These are phyloP conservation scores for Diarsia brunnea DNA, from an alignment of 2,888 invertebrate species.

Conservation along the genomic window DNA sequence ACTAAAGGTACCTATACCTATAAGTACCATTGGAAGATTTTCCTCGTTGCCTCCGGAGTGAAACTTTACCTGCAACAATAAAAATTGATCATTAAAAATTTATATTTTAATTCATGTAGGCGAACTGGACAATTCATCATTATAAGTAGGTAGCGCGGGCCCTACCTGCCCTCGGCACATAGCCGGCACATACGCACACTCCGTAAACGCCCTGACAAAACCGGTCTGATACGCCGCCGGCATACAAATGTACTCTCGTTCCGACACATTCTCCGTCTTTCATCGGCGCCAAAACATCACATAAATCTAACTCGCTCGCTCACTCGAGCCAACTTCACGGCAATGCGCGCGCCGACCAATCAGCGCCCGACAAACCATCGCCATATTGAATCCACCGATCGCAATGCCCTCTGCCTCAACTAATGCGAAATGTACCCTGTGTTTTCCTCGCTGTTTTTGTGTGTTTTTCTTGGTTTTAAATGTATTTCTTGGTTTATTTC, in stretches of 20 bases:
- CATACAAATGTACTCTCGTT: conserved; percentile 88
- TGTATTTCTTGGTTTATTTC: conserved; percentile 68
- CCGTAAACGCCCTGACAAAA: conserved; percentile 88
- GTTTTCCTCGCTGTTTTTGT: conserved; percentile 85
- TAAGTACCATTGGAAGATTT: conserved; percentile 5
- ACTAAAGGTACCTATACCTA: conserved; percentile 17
- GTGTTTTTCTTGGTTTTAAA: conserved; percentile 80
- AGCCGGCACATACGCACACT: conserved; percentile 86
- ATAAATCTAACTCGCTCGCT: conserved; percentile 88
- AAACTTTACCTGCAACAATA: conserved; percentile 84
- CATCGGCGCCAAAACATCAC: conserved; percentile 87
- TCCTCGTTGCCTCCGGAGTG: conserved; percentile 30
- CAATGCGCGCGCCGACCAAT: conserved; percentile 82
- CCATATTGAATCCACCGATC: conserved; percentile 87
- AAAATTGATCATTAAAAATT: conserved; percentile 76
- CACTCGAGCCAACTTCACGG: conserved; percentile 84
- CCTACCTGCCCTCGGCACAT: conserved; percentile 88
- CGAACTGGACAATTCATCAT: conserved; percentile 79
- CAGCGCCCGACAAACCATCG: conserved; percentile 80
- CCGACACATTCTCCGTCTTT: conserved; percentile 88
- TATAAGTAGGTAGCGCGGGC: conserved; percentile 81
- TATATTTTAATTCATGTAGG: conserved; percentile 69
- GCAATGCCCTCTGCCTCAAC: conserved; percentile 84
- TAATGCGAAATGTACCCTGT: conserved; percentile 78
- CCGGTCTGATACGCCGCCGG: conserved; percentile 85